Evolutionary conservation across 2,113 vertebrate genomes (phyloP).

Genomic region (Paracyprichromis sp.): DNA sequence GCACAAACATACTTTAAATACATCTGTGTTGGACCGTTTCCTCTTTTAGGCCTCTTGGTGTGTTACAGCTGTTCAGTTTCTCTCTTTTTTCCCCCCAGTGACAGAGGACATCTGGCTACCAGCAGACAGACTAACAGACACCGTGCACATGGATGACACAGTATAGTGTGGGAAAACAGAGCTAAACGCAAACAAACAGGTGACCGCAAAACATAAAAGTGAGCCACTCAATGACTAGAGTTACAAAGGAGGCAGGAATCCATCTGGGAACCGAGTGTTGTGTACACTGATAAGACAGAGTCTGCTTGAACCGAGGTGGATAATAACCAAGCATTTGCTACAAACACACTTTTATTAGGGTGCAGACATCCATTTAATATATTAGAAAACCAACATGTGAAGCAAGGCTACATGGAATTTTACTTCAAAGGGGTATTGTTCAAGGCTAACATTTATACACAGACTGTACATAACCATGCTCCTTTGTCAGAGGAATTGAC

Average conservation of each 20-base stretch:
- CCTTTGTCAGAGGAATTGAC: slow-evolving; percentile 45
- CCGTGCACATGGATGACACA: background rate
- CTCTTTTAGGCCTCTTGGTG: background rate
- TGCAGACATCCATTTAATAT: slow-evolving; percentile 75
- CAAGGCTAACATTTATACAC: slow-evolving; percentile 69
- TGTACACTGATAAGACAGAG: background rate
- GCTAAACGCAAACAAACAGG: background rate
- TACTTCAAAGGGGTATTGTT: slow-evolving; percentile 58
- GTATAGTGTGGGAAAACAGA: background rate
- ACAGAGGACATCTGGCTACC: slow-evolving; percentile 33
- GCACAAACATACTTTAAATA: slow-evolving; percentile 31
- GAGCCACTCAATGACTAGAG: background rate
- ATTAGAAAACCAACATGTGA: slow-evolving; percentile 76
- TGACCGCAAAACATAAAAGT: background rate
- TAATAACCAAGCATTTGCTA: slow-evolving; percentile 37
- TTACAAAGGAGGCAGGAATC: background rate
- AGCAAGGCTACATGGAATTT: slow-evolving; percentile 59
- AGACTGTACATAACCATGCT: slow-evolving; percentile 59
- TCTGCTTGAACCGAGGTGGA: background rate
- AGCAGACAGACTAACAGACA: background rate
- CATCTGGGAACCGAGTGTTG: background rate
- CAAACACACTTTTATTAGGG: slow-evolving; percentile 71
- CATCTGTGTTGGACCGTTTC: slow-evolving; percentile 12
- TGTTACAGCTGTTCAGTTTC: slow-evolving; percentile 38
- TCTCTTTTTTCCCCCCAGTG: background rate